Base-by-base conservation (phyloP, 2,888 invertebrate species). In the Ophion ellenae region DNA sequence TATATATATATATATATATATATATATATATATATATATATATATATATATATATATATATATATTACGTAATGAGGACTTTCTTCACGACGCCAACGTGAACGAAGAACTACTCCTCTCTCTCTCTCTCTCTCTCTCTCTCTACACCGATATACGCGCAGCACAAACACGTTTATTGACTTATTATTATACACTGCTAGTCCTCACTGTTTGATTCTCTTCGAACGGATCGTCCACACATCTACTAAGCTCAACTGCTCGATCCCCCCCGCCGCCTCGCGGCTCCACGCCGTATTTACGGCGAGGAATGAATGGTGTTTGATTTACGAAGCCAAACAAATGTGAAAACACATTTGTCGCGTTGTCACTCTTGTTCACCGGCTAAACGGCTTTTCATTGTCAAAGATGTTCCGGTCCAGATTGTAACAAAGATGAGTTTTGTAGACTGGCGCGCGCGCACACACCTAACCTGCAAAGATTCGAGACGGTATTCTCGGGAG, bases 11-110 rank as follows among this genome's bases (percentile, higher is more conserved):
- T 24, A 24, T 24, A 24, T 24, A 24, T 53, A 4, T 11, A 11
- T 24, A 24, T 24, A 24, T 24, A 24, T 24, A 24, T 24, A 24
- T 24, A 24, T 24, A 24, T 53, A 4, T 11, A 11, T 11, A 11
- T 14, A 14, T 14, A 14, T 14, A 11, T 36, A 40, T 40, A 40
- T 40, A 40, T 40, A 14, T 53, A 57, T 28, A 67, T 24, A 57
- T 53, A 36, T 36, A 81, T 85, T 85, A 82, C 82, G 82, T 79
- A 85, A 85, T 80, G 76, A 71, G 71, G 77, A 79, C 80, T 80
- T 82, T 82, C 82, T 80, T 83, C 80, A 40, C 45, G 85, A 79
- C 81, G 79, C 64, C 59, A 67, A 61, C 63, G 28, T 74, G 47
- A 64, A 63, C 28, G 57, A 66, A 59, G 40, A 67, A 24, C 64